A percentile compares a stretch with the other conserved stretches of the same genome.
Conservation (phyloP, 2,888 invertebrate genomes). For the Celastrina argiolus region DNA sequence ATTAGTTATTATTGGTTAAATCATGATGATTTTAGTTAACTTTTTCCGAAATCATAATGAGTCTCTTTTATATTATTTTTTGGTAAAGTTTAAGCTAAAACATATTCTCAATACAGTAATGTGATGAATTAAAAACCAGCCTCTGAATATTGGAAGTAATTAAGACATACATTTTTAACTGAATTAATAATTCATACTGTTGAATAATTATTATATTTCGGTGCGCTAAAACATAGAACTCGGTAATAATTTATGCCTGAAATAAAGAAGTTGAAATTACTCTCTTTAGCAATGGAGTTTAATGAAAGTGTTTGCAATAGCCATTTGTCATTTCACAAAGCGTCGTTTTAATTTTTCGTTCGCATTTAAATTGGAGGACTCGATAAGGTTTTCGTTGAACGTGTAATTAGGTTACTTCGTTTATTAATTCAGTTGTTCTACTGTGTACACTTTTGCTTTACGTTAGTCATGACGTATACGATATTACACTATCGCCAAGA, state of each 20-base stretch:
- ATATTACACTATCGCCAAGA: too few species aligned
- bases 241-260: conserved; percentile 45
- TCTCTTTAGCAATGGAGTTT: conserved; percentile 40
- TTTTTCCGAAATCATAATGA: too few species aligned
- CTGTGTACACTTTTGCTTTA: too few species aligned
- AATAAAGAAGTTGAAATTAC: conserved; percentile 48
- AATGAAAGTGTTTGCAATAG: conserved; percentile 45
- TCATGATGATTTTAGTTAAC: too few species aligned
- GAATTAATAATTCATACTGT: conserved; percentile 5
- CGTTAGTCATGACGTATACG: too few species aligned
- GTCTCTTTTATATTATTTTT: too few species aligned
- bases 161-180: not conserved
- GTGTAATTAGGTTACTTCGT: not conserved
- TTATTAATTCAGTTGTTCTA: too few species aligned
- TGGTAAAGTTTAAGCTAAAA: too few species aligned
- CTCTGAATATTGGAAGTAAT: not conserved
- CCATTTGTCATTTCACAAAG: conserved; percentile 38
- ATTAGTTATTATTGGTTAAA: too few species aligned
- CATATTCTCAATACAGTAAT: too few species aligned
- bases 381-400: not conserved
- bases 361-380: conserved; percentile 21
- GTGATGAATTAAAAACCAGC: not conserved
- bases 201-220: conserved; percentile 5
- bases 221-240: not conserved
- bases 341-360: conserved; percentile 25